These are phyloP conservation scores for Bostrychus sinensis DNA, from an alignment of 2,113 vertebrate species.

Conservation along the genomic window DNA sequence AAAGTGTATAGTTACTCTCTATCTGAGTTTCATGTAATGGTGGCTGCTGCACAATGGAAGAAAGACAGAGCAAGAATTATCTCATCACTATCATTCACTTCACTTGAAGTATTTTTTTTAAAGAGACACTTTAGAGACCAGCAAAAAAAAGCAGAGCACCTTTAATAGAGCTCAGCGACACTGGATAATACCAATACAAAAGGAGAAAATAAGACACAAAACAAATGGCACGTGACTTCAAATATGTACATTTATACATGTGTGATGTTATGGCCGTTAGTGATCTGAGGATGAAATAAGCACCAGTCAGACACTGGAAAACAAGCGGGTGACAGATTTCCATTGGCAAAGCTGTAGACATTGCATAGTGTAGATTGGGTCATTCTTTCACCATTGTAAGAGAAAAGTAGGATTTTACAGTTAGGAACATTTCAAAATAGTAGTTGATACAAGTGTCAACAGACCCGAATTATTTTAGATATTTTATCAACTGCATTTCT, in stretches of 20 bases:
- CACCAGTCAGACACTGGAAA: constrained; percentile 34
- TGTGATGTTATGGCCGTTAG: constrained; percentile 55
- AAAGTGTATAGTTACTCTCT: too few species aligned
- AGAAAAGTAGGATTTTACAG: constrained; percentile 7
- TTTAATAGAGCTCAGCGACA: constrained; percentile 56
- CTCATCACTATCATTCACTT: too few species aligned
- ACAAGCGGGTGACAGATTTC: constrained; percentile 40
- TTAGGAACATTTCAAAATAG: constrained; percentile 12
- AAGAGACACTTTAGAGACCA: constrained; percentile 27
- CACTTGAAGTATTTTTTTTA: constrained; percentile 2
- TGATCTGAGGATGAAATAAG: constrained; percentile 43
- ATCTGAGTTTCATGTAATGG: too few species aligned
- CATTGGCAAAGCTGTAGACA: constrained; percentile 15
- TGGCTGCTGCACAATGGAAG: neutral
- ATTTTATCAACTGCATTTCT: constrained; percentile 27
- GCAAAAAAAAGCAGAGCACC: constrained; percentile 43
- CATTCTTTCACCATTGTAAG: constrained; percentile 11
- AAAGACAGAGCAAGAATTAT: too few species aligned
- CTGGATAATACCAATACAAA: constrained; percentile 50
- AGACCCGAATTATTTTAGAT: constrained; percentile 30
- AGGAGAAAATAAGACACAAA: constrained; percentile 63
- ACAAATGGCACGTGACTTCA: constrained; percentile 62
- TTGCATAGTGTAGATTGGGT: constrained; percentile 27
- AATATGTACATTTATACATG: constrained; percentile 83
- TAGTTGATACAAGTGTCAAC: constrained; percentile 15